These are phyloP conservation scores for Monodelphis domestica DNA, from an alignment of 2,797 vertebrate species.

Conservation along the genomic window DNA sequence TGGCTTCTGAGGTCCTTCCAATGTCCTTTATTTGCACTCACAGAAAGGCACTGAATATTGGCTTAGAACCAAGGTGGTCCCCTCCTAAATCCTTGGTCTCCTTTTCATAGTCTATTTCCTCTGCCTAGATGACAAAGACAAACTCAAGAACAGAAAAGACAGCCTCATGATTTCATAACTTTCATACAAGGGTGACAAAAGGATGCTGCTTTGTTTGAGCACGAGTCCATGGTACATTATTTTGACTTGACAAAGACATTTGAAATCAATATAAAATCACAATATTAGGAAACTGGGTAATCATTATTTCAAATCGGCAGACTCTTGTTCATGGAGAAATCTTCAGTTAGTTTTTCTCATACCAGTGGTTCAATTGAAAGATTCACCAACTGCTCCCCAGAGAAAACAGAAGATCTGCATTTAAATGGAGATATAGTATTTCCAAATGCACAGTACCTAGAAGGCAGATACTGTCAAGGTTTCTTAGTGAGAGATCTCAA, in stretches of 20 bases:
- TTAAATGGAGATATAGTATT: constrained; percentile 87
- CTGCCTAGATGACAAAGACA: background rate
- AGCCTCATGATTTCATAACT: background rate
- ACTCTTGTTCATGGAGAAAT: constrained; percentile 83
- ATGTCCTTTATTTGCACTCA: background rate
- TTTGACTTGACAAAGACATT: constrained; percentile 76
- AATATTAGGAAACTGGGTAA: constrained; percentile 81
- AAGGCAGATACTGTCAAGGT: constrained; percentile 85
- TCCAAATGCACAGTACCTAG: constrained; percentile 84
- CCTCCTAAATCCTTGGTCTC: background rate
- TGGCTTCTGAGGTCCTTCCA: background rate
- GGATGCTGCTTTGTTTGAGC: constrained; percentile 63
- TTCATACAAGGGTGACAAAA: background rate
- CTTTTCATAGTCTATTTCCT: background rate
- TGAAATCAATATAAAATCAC: constrained; percentile 80
- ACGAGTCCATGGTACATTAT: constrained; percentile 50
- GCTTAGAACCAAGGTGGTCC: background rate
- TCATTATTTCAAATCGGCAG: constrained; percentile 81
- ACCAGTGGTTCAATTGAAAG: constrained; percentile 83
- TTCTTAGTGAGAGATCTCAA: constrained; percentile 82
- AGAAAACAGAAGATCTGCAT: constrained; percentile 88
- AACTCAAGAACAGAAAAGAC: background rate
- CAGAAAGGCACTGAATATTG: background rate
- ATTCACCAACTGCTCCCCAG: constrained; percentile 85
- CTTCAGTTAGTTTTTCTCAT: constrained; percentile 85